phyloP scores from a whole-genome alignment of 2,113 vertebrate genomes.

The Uria lomvia region DNA sequence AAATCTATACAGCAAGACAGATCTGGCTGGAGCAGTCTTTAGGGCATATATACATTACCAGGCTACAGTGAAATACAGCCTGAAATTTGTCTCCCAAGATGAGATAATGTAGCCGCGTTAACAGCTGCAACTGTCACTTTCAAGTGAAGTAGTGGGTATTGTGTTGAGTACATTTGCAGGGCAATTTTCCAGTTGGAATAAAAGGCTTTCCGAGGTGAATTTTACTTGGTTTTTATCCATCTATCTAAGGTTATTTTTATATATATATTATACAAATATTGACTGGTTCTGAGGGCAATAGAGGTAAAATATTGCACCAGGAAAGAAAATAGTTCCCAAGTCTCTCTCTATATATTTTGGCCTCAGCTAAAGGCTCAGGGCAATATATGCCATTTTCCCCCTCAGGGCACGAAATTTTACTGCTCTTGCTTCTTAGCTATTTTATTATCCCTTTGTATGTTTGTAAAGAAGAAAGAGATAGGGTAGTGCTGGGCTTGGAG shows the following conservation, averaged over 20 bases:
- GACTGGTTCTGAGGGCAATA: slow-evolving; percentile 64
- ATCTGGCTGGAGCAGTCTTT: slow-evolving; percentile 53
- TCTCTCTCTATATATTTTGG: slow-evolving; percentile 42
- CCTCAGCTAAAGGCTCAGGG: slow-evolving; percentile 34
- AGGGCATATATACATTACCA: slow-evolving; percentile 58
- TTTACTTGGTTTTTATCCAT: slow-evolving; percentile 66
- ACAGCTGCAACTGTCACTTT: slow-evolving; percentile 70
- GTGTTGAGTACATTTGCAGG: slow-evolving; percentile 71
- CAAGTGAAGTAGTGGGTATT: slow-evolving; percentile 71
- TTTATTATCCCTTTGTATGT: slow-evolving; percentile 65
- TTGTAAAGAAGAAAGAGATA: slow-evolving; percentile 45
- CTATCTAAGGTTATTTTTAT: slow-evolving; percentile 68
- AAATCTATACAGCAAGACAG: slow-evolving; percentile 66
- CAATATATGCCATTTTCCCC: slow-evolving; percentile 52
- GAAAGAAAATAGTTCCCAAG: slow-evolving; percentile 57
- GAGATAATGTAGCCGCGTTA: slow-evolving; percentile 69
- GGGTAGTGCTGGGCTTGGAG: not conserved
- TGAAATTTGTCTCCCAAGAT: slow-evolving; percentile 71
- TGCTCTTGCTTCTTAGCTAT: slow-evolving; percentile 49
- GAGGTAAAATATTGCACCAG: slow-evolving; percentile 57
- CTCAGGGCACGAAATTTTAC: slow-evolving; percentile 45
- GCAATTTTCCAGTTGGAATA: slow-evolving; percentile 74
- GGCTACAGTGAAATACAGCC: slow-evolving; percentile 67
- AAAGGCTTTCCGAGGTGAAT: slow-evolving; percentile 66
- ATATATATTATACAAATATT: slow-evolving; percentile 72